Percentiles rank a stretch among this genome's conserved stretches.
Evolutionary conservation across 2,113 vertebrate species (phyloP).

Genomic region (Clarias magur): DNA sequence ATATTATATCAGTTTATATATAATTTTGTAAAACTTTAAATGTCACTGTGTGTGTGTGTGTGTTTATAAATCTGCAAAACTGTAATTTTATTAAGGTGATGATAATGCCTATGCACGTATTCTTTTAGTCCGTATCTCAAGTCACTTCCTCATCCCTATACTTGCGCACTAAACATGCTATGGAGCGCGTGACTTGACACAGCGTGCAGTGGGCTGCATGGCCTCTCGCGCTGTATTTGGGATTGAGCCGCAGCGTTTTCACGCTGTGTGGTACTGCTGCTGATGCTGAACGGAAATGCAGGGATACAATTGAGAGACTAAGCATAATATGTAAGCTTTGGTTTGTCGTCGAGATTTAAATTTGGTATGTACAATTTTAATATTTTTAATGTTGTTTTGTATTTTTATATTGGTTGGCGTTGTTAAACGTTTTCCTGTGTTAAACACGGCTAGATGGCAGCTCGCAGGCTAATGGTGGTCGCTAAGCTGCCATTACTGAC

Average conservation of each 20-base stretch:
- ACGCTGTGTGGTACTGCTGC: slow-evolving; percentile 68
- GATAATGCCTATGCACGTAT: background rate
- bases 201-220: no score
- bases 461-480: background rate
- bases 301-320: slow-evolving; percentile 41
- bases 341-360: slow-evolving; percentile 37
- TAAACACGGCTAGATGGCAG: background rate
- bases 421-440: background rate
- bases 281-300: slow-evolving; percentile 65
- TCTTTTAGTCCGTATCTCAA: background rate
- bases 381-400: background rate
- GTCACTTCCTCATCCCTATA: background rate
- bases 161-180: background rate
- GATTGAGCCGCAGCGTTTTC: background rate
- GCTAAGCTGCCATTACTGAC: background rate
- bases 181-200: background rate
- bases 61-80: background rate
- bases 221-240: background rate
- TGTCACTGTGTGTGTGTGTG: background rate
- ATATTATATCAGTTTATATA: no score
- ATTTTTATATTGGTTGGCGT: background rate
- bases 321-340: slow-evolving; percentile 52
- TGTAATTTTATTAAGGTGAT: no score
- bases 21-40: background rate
- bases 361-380: slow-evolving; percentile 62